Percentiles rank a stretch among this genome's conserved stretches.
These are phyloP conservation scores for Caenorhabditis imperialis DNA, from an alignment of 2,888 invertebrate species.

Conservation along the genomic window DNA sequence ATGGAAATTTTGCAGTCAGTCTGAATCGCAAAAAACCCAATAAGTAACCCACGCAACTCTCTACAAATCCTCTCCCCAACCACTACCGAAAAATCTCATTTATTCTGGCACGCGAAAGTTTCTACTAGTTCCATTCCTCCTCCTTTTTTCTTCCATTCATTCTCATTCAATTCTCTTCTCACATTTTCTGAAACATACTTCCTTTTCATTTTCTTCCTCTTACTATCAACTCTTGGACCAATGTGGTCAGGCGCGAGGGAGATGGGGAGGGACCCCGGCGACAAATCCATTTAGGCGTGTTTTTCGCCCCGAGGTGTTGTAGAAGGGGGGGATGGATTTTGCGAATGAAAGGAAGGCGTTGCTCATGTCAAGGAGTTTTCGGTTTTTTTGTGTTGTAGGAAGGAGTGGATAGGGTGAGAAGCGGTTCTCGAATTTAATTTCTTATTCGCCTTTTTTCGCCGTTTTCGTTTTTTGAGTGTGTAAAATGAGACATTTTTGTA, in stretches of 20 bases:
- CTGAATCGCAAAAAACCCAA: too few species aligned
- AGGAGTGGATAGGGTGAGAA: too few species aligned
- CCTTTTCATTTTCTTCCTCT: not conserved
- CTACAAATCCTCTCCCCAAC: too few species aligned
- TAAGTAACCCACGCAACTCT: too few species aligned
- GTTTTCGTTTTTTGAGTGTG: too few species aligned
- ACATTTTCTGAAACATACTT: not conserved
- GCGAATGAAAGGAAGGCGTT: slow-evolving; percentile 2
- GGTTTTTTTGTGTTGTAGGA: slow-evolving; percentile 16
- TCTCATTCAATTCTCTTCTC: not conserved
- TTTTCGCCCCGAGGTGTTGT: slow-evolving; percentile 2
- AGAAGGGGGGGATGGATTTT: not conserved
- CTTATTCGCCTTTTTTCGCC: too few species aligned
- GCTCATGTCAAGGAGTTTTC: slow-evolving; percentile 28
- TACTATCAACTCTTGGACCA: not conserved
- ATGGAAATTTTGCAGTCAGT: too few species aligned
- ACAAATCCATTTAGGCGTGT: slow-evolving; percentile 25
- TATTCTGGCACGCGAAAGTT: slow-evolving; percentile 48
- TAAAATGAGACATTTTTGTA: too few species aligned
- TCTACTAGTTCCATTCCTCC: slow-evolving; percentile 4
- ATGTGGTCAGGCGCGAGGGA: not conserved
- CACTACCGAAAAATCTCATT: slow-evolving; percentile 39
- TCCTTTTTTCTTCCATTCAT: not conserved
- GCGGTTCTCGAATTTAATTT: slow-evolving; percentile 32
- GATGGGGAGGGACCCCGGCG: not conserved